Evolutionary conservation across 2,113 vertebrate genomes (phyloP), one percentile per base, ranked within the genome.

Genomic region (Psephotus haematonotus): DNA sequence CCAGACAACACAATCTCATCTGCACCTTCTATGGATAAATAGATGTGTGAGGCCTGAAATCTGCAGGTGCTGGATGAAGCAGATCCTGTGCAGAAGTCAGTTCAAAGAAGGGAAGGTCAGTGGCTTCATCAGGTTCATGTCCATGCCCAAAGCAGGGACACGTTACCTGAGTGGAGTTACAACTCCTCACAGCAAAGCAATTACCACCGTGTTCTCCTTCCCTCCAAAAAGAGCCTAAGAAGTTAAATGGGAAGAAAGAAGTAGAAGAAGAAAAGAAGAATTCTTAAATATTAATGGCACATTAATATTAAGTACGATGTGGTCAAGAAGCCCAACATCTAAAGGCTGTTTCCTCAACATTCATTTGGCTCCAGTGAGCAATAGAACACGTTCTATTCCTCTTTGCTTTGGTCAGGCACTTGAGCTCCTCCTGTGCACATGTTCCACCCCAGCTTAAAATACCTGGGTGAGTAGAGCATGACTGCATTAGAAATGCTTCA

Each of bases 81-180:
- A 29, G 47, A 31, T 3, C 4, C n/a, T 2, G 1, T 1, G 16
- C 9, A 62, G 24, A n/a, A 46, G 17, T 11, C 7, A 6, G 14
- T 23, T 65, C 49, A 39, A 63, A 77, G 3, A 7, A 5, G 6
- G 25, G 31, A 64, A 44, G 25, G 18, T 13, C 68, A 29, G 20
- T 4, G 4, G n/a, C 35, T 68, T 39, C 53, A 17, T 7, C 41
- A 18, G 37, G 69, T 25, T 82, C 33, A 1, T 1, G 5, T 25
- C 43, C 24, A 2, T 18, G 37, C 25, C 18, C 74, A 62, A 53
- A 55, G 47, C 25, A 28, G 2, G 11, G n/a, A 6, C 2, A 3
- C 9, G 10, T 41, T 27, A 67, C n/a, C 71, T 9, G 8, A 69
- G 33, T 3, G 8, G 41, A 74, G 33, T 47, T 25, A 59, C 17